These are phyloP conservation scores for Macrobrachium rosenbergii DNA, from an alignment of 1,140 invertebrate genomes.

Conservation along the genomic window DNA sequence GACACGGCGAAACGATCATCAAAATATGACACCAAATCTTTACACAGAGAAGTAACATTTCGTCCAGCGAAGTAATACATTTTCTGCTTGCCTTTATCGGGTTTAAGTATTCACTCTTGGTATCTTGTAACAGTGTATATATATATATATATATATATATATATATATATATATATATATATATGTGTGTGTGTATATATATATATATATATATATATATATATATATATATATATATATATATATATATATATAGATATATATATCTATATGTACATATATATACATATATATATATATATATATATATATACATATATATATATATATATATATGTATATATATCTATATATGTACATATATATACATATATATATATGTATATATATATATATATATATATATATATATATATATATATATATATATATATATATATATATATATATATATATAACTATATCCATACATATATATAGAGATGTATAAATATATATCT, in stretches of 20 bases:
- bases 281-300: constrained; percentile 13
- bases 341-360: neutral
- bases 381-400: constrained; percentile 13
- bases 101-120: too few relatives aligned
- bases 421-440: constrained; percentile 4
- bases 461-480: neutral
- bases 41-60: too few relatives aligned
- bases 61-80: too few relatives aligned
- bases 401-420: constrained; percentile 17
- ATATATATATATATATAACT: too few relatives aligned
- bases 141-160: too few relatives aligned
- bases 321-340: constrained; percentile 6
- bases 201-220: constrained; percentile 4
- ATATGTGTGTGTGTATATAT: neutral
- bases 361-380: constrained; percentile 5
- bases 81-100: too few relatives aligned
- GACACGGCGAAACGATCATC: too few relatives aligned
- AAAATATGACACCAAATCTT: too few relatives aligned
- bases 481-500: neutral
- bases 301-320: constrained; percentile 5
- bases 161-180: too few relatives aligned
- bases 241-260: neutral
- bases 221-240: constrained; percentile 1
- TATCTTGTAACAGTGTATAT: too few relatives aligned
- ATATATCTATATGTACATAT: constrained; percentile 3